phyloP scores from a whole-genome alignment of 2,113 vertebrate species.

The Semnornis frantzii region DNA sequence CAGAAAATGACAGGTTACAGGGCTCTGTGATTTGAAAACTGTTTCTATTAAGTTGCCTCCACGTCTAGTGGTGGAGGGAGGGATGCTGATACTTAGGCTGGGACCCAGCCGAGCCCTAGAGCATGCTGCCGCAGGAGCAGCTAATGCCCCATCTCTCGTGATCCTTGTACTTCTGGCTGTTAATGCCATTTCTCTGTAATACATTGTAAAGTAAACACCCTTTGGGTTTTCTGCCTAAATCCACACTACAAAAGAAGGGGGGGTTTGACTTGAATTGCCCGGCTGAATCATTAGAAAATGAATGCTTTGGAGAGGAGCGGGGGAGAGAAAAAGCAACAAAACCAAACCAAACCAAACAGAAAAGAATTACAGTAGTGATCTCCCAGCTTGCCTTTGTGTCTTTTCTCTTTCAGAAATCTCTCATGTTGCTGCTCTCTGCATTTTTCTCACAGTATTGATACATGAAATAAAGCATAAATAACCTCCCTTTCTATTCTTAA shows the following conservation, averaged over 20 bases:
- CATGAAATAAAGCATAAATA: slow-evolving; percentile 55
- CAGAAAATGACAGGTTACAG: slow-evolving; percentile 79
- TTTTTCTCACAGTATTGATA: slow-evolving; percentile 52
- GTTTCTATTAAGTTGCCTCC: slow-evolving; percentile 75
- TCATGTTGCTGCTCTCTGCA: slow-evolving; percentile 42
- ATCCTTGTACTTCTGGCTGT: slow-evolving; percentile 55
- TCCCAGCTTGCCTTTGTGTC: slow-evolving; percentile 37
- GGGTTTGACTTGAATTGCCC: slow-evolving; percentile 38
- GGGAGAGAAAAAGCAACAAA: too few relatives aligned
- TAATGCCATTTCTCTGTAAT: slow-evolving; percentile 30
- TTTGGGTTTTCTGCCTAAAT: slow-evolving; percentile 58
- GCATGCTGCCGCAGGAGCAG: slow-evolving; percentile 60
- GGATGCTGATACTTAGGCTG: slow-evolving; percentile 39
- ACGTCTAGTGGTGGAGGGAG: slow-evolving; percentile 44
- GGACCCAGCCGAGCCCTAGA: slow-evolving; percentile 48
- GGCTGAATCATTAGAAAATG: slow-evolving; percentile 59
- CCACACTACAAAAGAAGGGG: slow-evolving; percentile 14
- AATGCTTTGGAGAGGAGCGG: neutral
- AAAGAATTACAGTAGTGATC: slow-evolving; percentile 17
- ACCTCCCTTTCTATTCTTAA: slow-evolving; percentile 59
- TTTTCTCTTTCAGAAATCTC: slow-evolving; percentile 53
- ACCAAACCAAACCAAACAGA: neutral
- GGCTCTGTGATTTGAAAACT: slow-evolving; percentile 71
- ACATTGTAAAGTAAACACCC: slow-evolving; percentile 49
- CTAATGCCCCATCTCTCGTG: slow-evolving; percentile 62